phyloP scores from a whole-genome alignment of 2,797 vertebrate species.

The Anas flavirostris region DNA sequence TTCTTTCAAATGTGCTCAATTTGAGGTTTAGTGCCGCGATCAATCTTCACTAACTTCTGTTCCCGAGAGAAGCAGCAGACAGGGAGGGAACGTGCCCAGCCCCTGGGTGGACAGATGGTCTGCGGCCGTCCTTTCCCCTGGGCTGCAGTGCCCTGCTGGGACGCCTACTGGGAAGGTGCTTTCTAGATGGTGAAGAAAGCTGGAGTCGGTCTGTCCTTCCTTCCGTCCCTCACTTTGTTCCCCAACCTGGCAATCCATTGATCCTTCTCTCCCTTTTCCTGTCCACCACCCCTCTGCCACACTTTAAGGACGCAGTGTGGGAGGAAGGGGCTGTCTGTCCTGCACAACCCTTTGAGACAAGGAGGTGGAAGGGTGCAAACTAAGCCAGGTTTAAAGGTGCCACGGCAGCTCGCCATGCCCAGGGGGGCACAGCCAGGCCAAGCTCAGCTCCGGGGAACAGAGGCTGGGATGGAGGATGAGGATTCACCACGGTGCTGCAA shows the following conservation, averaged over 20 bases:
- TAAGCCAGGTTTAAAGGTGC: neutral
- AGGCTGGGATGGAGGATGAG: neutral
- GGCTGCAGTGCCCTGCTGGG: neutral
- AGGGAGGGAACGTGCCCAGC: neutral
- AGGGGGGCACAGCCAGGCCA: neutral
- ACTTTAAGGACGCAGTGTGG: neutral
- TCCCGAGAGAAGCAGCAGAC: constrained; percentile 9
- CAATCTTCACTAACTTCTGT: constrained; percentile 57
- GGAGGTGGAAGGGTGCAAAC: neutral
- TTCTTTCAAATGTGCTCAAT: constrained; percentile 59
- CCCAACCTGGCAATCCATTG: neutral
- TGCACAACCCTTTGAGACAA: neutral
- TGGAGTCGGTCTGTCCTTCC: neutral
- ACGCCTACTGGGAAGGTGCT: neutral
- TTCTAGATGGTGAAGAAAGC: neutral
- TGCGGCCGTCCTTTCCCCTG: fast-evolving
- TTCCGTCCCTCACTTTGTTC: neutral
- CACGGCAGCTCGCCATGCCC: neutral
- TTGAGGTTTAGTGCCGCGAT: constrained; percentile 57
- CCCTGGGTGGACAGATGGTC: fast-evolving
- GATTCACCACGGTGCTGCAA: neutral
- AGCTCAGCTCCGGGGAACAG: neutral
- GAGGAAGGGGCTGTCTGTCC: neutral
- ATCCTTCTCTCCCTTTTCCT: neutral
- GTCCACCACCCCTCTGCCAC: neutral